These are phyloP conservation scores for Lochmaea crataegi DNA, from an alignment of 2,888 invertebrate species.

Conservation along the genomic window DNA sequence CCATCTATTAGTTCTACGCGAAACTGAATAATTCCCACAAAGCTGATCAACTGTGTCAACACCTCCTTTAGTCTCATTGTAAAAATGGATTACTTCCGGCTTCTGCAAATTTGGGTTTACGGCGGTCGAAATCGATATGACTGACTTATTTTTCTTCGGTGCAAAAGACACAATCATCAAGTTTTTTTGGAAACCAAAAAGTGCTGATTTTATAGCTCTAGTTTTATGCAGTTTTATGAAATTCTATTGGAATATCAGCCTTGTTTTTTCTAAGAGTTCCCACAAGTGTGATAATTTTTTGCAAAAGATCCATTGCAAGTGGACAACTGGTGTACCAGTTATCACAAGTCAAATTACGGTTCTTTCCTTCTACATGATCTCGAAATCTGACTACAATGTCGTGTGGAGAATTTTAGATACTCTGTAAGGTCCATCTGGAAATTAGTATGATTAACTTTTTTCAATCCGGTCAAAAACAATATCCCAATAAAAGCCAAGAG, in stretches of 20 bases:
- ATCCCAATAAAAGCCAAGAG: no score
- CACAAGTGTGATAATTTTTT: no score
- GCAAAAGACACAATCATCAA: no score
- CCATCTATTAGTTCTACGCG: background rate
- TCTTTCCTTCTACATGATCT: no score
- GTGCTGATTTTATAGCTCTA: background rate
- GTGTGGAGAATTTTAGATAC: no score
- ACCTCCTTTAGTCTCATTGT: background rate
- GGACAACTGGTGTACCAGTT: background rate
- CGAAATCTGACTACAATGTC: no score
- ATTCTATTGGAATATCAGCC: conserved; percentile 2
- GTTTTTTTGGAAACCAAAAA: conserved; percentile 4
- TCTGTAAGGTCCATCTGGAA: no score
- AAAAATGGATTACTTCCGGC: background rate
- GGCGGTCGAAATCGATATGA: background rate
- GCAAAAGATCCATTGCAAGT: background rate
- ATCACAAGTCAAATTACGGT: no score
- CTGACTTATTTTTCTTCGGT: no score
- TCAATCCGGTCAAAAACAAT: no score
- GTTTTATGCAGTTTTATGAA: conserved; percentile 1
- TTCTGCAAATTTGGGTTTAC: background rate
- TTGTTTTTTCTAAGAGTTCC: conserved; percentile 2
- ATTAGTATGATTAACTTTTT: no score
- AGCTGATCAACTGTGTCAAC: background rate
- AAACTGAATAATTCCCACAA: conserved; percentile 8